These are phyloP conservation scores for Lacanobia wlatinum DNA, from an alignment of 2,888 invertebrate species.

Conservation along the genomic window DNA sequence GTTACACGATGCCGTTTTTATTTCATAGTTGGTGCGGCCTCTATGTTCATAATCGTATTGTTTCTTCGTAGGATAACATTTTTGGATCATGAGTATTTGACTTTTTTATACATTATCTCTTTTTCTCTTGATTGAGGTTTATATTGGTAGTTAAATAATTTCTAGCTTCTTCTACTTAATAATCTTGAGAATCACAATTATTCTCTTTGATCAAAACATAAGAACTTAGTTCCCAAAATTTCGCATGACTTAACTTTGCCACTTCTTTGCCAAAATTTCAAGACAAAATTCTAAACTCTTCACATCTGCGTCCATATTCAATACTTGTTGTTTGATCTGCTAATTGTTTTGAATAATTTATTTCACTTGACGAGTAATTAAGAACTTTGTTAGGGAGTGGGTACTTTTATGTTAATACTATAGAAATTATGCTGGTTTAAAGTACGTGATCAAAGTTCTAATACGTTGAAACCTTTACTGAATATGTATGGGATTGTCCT, in stretches of 20 bases:
- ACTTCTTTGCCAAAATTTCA: conserved; percentile 36
- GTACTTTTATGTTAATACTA: conserved; percentile 80
- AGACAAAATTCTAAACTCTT: conserved; percentile 50
- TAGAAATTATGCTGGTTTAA: conserved; percentile 76
- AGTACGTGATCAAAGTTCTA: conserved; percentile 82
- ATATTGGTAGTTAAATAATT: background rate
- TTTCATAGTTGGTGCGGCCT: background rate
- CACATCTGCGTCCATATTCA: conserved; percentile 69
- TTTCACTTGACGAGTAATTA: conserved; percentile 84
- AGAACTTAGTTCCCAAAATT: conserved; percentile 29
- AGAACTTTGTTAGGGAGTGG: conserved; percentile 77
- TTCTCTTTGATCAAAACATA: conserved; percentile 34
- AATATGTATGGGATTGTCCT: conserved; percentile 77
- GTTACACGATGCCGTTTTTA: background rate
- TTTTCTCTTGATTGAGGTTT: background rate
- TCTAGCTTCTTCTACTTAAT: conserved; percentile 5
- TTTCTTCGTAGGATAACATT: background rate
- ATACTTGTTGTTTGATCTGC: conserved; percentile 75
- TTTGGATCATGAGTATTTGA: background rate
- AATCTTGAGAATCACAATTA: conserved; percentile 14
- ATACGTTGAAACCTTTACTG: conserved; percentile 74
- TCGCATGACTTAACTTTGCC: conserved; percentile 34
- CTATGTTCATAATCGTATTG: background rate
- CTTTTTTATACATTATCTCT: background rate
- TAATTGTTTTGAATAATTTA: conserved; percentile 85